Evolutionary conservation across 2,888 invertebrate genomes (phyloP), one percentile per base, ranked within the genome.

Genomic region (Caenorhabditis sp.): DNA sequence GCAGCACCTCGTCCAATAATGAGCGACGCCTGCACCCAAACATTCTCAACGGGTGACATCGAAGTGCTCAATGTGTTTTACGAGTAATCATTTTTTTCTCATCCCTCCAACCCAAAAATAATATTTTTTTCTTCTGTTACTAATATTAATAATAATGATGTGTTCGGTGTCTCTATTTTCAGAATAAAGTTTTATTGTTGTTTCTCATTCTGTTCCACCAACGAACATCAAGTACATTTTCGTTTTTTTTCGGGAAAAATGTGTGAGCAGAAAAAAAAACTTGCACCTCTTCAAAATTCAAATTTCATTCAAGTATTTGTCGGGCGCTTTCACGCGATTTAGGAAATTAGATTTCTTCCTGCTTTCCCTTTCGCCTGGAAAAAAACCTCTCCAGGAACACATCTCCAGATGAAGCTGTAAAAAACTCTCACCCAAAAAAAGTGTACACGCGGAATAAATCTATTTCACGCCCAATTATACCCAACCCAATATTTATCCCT

Each of bases 41-140:
- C 86, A n/a, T 80, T 86, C 66, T 86, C 86, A 26, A 86, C 86
- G 63, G 86, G 86, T 58, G 86, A 86, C 62, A 84, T 86, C 67
- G 95, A 95, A 65, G 84, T 84, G 76, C 80, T 84, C 69, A 82
- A 86, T 60, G 82, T 85, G 24, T 86, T 77, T 70, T 86, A 84
- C 80, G 85, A 85, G 76, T 81, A 69, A 43, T 17, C 14, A 43
- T 43, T 17, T 10, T 43, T 43, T 5, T 43, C 14, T 43, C 14
- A 43, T 43, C 17, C 17, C 14, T 43, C 3, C 6, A 43, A 17
- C 43, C 43, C 2, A 17, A 17, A 12, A 43, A 17, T 43, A 43
- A 17, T 43, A 12, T 43, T 43, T 10, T 43, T 43, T 14, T 31
- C 31, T 43, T 43, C 12, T 43, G 12, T 43, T 43, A 14, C 14